phyloP scores from a whole-genome alignment of 2,113 vertebrate genomes.

The Rhinolophus ferrumequinum region DNA sequence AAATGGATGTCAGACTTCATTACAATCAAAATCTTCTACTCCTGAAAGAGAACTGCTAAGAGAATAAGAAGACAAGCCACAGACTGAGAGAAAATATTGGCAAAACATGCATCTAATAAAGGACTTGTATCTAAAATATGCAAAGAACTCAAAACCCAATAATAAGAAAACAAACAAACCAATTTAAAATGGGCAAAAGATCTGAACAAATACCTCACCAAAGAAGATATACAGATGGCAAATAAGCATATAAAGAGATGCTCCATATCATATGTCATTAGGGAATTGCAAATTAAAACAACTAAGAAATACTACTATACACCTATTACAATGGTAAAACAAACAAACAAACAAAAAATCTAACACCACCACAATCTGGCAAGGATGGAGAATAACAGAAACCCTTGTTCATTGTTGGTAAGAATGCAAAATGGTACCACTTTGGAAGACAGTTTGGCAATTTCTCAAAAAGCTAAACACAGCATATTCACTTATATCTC shows the following conservation, averaged over 20 bases:
- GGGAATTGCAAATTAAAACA: neutral
- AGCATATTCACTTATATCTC: neutral
- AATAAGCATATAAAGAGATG: neutral
- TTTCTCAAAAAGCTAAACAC: neutral
- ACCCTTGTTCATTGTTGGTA: neutral
- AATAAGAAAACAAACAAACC: neutral
- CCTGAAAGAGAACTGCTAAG: neutral
- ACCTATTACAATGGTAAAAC: neutral
- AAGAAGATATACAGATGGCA: neutral
- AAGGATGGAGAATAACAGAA: neutral
- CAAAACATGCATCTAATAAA: neutral
- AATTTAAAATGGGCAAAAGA: neutral
- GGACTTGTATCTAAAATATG: neutral
- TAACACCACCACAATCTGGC: neutral
- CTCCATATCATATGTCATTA: neutral
- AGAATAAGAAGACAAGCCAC: neutral
- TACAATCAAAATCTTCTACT: neutral
- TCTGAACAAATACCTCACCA: neutral
- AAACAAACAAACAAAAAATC: neutral
- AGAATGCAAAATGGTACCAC: neutral
- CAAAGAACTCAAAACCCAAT: neutral
- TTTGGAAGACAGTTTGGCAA: neutral
- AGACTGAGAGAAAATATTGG: neutral
- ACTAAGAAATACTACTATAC: neutral
- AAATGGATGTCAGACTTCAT: neutral